Evolutionary conservation across 2,113 vertebrate species (phyloP), one percentile per base, ranked within the genome.

Genomic region (Archocentrus centrarchus): DNA sequence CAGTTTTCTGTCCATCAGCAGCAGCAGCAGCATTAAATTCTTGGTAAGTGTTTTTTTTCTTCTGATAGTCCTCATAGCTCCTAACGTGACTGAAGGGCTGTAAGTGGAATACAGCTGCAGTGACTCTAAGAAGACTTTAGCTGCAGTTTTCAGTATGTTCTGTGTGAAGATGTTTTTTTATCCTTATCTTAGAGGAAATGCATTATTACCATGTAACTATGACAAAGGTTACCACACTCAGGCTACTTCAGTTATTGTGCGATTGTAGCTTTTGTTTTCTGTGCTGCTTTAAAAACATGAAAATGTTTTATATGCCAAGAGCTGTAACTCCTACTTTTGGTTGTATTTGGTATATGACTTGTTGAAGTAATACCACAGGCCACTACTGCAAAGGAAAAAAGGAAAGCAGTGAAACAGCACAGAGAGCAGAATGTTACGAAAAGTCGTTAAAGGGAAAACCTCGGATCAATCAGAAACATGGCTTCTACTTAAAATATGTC

Each of bases 31-130:
- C 66, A 63, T 91, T 89, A 85, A 94, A 91, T 93, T 90, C 92
- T 89, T 84, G 81, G 57, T 93, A 91, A 95, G 90, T 91, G 92
- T 84, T 93, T 85, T 88, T 91, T 92, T 24, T 24, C 47, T 62
- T 75, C 39, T 62, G 59, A 73, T 66, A 55, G 80, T 85, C 35
- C 20, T 66, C 73, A 57, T 14, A 1, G 2, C 75, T n/a, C 2
- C 41, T 9, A 58, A 77, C 75, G 84, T 81, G 78, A 66, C 64
- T 76, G 30, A 20, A 47, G 62, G 18, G 76, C 68, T 81, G 55
- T 32, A 17, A 75, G 47, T 76, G n/a, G 84, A 63, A 76, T 60
- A 14, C 41, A 50, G 70, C 62, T 75, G 70, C 11, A 70, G 55
- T 37, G 22, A 22, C 14, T 86, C 24, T 13, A 77, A 53, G 62